Evolutionary conservation across 1,140 invertebrate species (phyloP).

Genomic region (Lordiphosa clarofinis): DNA sequence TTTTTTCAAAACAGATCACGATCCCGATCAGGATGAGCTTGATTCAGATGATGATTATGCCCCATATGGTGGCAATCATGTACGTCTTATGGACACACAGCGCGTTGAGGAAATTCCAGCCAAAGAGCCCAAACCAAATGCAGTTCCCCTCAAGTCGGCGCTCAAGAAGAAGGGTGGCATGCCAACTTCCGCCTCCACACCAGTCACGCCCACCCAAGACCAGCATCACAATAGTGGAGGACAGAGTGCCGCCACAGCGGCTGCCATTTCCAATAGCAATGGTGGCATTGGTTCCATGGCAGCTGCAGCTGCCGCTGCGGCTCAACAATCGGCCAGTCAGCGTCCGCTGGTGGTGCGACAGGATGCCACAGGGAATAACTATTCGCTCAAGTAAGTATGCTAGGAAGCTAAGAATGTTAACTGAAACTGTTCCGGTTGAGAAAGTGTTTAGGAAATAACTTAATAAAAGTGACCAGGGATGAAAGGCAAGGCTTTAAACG

Average conservation of each 20-base stretch:
- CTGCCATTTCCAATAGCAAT: constrained; percentile 63
- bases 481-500: no score
- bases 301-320: constrained; percentile 61
- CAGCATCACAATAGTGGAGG: constrained; percentile 65
- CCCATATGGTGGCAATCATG: constrained; percentile 81
- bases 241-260: constrained; percentile 43
- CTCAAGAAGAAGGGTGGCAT: constrained; percentile 88
- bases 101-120: constrained; percentile 93
- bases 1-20: constrained; percentile 55
- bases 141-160: constrained; percentile 94
- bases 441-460: neutral
- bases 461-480: no score
- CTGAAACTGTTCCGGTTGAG: neutral
- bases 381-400: constrained; percentile 83
- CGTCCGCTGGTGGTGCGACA: constrained; percentile 85
- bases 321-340: constrained; percentile 68
- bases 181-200: constrained; percentile 78
- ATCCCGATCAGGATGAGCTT: constrained; percentile 81
- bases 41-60: constrained; percentile 81
- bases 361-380: constrained; percentile 81
- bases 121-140: constrained; percentile 92
- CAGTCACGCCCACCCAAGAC: constrained; percentile 88
- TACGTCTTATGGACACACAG: constrained; percentile 86
- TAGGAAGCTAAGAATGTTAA: neutral
- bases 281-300: constrained; percentile 67